Percentiles rank a stretch among this genome's conserved stretches.
These are phyloP conservation scores for Drosophila sproati DNA, from an alignment of 1,140 invertebrate genomes.

Conservation along the genomic window DNA sequence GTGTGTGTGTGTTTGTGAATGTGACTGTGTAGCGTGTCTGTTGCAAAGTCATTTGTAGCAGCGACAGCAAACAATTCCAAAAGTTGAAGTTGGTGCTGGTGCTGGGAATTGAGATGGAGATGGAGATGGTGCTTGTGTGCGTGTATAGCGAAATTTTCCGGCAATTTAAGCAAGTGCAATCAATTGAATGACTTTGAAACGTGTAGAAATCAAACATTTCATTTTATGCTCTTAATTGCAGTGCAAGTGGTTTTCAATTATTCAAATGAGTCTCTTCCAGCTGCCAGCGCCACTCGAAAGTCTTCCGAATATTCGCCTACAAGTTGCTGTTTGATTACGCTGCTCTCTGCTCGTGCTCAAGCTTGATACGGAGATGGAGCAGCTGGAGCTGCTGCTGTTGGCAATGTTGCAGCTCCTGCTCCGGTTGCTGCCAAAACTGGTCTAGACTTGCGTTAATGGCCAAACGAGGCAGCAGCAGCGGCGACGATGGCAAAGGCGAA, in stretches of 20 bases:
- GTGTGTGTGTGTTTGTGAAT: neutral
- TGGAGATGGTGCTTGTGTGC: conserved; percentile 11
- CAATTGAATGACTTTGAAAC: conserved; percentile 57
- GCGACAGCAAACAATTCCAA: conserved; percentile 13
- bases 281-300: conserved; percentile 34
- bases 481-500: neutral
- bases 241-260: conserved; percentile 79
- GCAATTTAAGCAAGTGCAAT: conserved; percentile 68
- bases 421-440: conserved; percentile 56
- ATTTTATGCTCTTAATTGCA: conserved; percentile 78
- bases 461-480: conserved; percentile 35
- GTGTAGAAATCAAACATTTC: conserved; percentile 71
- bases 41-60: conserved; percentile 22
- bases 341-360: neutral
- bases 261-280: conserved; percentile 70
- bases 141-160: conserved; percentile 61
- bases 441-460: conserved; percentile 68
- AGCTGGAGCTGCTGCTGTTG: neutral
- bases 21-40: conserved; percentile 13
- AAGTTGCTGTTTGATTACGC: conserved; percentile 20
- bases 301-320: conserved; percentile 50
- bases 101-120: neutral
- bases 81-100: neutral
- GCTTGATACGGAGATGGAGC: neutral
- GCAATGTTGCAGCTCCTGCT: conserved; percentile 29